These are phyloP conservation scores for Venturia canescens DNA, from an alignment of 1,140 invertebrate species.

Conservation along the genomic window DNA sequence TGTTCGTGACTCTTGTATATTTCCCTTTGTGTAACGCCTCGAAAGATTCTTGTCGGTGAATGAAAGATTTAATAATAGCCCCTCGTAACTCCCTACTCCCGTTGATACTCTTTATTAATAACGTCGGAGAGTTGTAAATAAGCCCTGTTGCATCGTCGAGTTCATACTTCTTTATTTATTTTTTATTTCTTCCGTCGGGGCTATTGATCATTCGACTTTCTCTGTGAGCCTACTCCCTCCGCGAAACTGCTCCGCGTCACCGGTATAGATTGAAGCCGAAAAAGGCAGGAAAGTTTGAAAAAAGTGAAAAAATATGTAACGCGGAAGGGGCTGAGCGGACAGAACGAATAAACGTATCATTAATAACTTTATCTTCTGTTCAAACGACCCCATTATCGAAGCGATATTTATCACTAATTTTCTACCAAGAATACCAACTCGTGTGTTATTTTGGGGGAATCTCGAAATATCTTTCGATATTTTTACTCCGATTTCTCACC, in stretches of 20 bases:
- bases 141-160: constrained; percentile 15
- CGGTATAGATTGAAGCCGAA: not conserved
- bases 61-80: constrained; percentile 25
- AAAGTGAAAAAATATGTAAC: not conserved
- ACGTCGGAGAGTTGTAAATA: constrained; percentile 3
- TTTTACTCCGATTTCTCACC: too few relatives aligned
- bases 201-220: constrained; percentile 20
- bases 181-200: not conserved
- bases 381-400: not conserved
- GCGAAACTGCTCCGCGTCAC: not conserved
- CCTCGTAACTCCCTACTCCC: not conserved
- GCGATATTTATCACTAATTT: not conserved
- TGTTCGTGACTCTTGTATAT: constrained; percentile 3
- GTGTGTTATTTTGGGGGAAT: too few relatives aligned
- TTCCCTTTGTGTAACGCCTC: not conserved
- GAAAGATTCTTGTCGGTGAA: not conserved
- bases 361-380: not conserved
- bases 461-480: too few relatives aligned
- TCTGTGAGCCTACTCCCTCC: too few relatives aligned
- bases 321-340: not conserved
- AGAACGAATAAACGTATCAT: not conserved
- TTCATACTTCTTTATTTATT: not conserved
- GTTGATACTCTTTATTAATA: constrained; percentile 25
- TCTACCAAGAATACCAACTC: not conserved
- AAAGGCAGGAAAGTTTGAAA: not conserved